Evolutionary conservation across 2,113 vertebrate species (phyloP), one percentile per base, ranked within the genome.

Genomic region (Antennarius striatus): DNA sequence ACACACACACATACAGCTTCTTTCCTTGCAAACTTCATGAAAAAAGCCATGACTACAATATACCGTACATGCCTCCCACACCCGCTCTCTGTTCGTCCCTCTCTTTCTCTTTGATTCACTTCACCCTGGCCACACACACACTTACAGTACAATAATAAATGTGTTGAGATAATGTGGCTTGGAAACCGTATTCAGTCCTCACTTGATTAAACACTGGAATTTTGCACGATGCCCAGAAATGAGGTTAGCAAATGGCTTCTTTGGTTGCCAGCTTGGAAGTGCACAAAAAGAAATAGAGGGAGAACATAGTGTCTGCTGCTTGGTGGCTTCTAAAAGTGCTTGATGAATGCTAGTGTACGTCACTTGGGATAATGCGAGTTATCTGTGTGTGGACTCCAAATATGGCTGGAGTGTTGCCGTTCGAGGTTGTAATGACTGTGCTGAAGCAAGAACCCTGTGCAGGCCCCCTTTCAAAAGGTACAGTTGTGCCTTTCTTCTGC

Each of bases 201-300:
- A 90, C 83, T 93, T 93, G 92, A 93, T 93, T 93, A 91, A 92
- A 92, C 91, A 88, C 81, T 91, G 91, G 91, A 92, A 92, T 93
- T 91, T 91, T 92, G 90, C 89, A 82, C 30, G 48, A 83, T 92
- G 89, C 92, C 92, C 93, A 93, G 92, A 92, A 91, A 91, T 92
- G 91, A 93, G 92, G 90, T 93, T 93, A 92, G 91, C 89, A 91
- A 93, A 92, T 90, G 89, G 91, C 81, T 90, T 87, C 58, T 65
- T 72, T 68, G 82, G 78, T 84, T 91, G 91, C 89, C 93, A 92
- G 92, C 78, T 92, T 91, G 90, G 91, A 93, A 87, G 82, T 81
- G 80, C 81, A 88, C 87, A 87, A 91, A 91, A 92, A 88, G 80
- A 91, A 92, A 90, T 69, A 49, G 81, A 78, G 87, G 88, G 85